Base-by-base conservation (phyloP, 2,113 vertebrate species). In the Actenoides hombroni region DNA sequence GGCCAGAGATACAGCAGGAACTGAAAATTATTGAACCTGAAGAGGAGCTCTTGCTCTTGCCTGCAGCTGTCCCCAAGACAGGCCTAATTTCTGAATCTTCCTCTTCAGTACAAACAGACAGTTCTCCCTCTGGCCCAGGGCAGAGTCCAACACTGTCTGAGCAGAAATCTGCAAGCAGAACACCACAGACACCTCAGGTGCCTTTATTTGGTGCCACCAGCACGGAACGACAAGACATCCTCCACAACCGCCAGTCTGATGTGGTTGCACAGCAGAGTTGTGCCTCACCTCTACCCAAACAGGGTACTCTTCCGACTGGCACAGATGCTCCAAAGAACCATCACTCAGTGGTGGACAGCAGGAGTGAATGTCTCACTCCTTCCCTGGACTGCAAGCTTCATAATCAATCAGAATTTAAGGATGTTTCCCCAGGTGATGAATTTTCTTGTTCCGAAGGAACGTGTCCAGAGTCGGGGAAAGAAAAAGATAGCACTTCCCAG, bases 21-120 rank as follows among this genome's bases (percentile, higher is more conserved):
- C 96, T 99, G 87, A 99, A 98, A 97, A 99, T 99, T 78, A 98
- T 98, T 3, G 99, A 99, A 93, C 97, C 99, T 56, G 98, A 99
- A 90, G 98, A 98, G 63, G 98, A 98, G 37, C 86, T 98, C n/a
- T 56, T 96, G 13, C 73, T 93, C 5, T 69, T 96, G 57, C 90
- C 96, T 80, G 71, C 83, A 16, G 40, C 88, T 82, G 19, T 51
- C 26, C 49, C 78, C 19, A 90, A 94, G 75, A 70, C 4, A 3
- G 87, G 42, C 39, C 40, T 13, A 82, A 6, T 16, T 74, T 68
- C 93, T 2, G 80, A 64, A 44, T 48, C 91, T 11, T 46, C 78
- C 51, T 56, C 88, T 86, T 68, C 86, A 71, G 13, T 28, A 35
- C 95, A 96, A 78, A 19, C 56, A 31, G 73, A 68, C 7, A 88